Evolutionary conservation across 2,888 invertebrate genomes (phyloP).

Genomic region (Buathra laborator): DNA sequence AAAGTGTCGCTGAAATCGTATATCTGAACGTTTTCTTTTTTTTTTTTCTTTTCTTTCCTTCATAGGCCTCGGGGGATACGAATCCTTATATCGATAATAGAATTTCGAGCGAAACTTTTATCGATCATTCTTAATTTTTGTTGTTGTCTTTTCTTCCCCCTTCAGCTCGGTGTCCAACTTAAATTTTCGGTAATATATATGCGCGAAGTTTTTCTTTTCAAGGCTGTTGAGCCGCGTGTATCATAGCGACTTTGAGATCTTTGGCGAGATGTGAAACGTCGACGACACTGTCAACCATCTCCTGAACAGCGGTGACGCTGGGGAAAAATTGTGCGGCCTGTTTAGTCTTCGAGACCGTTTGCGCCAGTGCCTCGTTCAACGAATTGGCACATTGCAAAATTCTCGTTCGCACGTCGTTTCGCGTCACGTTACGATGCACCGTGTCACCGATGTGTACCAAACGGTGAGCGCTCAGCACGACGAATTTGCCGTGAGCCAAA

Average conservation of each 20-base stretch:
- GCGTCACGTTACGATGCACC: slow-evolving; percentile 93
- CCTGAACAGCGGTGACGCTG: slow-evolving; percentile 95
- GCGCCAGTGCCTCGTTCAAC: slow-evolving; percentile 92
- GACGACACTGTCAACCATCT: slow-evolving; percentile 97
- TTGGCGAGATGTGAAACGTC: slow-evolving; percentile 94
- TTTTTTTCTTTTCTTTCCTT: no score
- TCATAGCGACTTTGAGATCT: slow-evolving; percentile 91
- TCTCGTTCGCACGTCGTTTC: slow-evolving; percentile 90
- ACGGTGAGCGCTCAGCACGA: slow-evolving; percentile 96
- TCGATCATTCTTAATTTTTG: neutral
- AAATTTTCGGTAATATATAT: neutral
- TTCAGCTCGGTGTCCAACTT: slow-evolving; percentile 9
- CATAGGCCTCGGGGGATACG: slow-evolving; percentile 33
- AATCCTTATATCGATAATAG: slow-evolving; percentile 28
- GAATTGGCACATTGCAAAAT: slow-evolving; percentile 92
- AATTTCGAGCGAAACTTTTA: slow-evolving; percentile 27
- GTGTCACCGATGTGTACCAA: slow-evolving; percentile 98
- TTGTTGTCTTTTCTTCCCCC: slow-evolving; percentile 12
- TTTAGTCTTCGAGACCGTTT: slow-evolving; percentile 95
- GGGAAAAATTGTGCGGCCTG: slow-evolving; percentile 97
- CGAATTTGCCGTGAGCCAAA: slow-evolving; percentile 97
- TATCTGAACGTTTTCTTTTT: neutral
- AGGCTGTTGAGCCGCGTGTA: slow-evolving; percentile 89
- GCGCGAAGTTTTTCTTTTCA: slow-evolving; percentile 72
- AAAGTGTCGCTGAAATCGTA: neutral